Evolutionary conservation across 2,113 vertebrate genomes (phyloP), one percentile per base, ranked within the genome.

Genomic region (Myiozetetes cayanensis): DNA sequence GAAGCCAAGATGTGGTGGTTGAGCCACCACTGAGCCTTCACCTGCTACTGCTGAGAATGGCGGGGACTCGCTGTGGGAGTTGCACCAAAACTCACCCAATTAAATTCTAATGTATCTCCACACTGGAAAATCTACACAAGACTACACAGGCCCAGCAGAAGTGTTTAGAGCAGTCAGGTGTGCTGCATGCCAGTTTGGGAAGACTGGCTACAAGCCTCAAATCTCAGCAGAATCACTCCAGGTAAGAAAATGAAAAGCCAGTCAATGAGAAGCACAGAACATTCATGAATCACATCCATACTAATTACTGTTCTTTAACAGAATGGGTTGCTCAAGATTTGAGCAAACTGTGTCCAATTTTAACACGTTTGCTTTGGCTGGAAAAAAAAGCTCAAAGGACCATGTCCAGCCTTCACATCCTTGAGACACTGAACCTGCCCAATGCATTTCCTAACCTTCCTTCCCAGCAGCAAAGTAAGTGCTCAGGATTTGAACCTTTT

Each of bases 401-500:
- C 68, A 33, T 0, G 43, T 80, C 41, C 78, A 93, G 72, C 18
- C 59, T 81, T 91, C 52, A 81, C 30, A 50, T 59, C 83, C 63
- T n/a, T 22, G 44, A 85, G 37, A 77, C 55, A 55, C 41, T 37
- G 59, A 49, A 55, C 74, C 46, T 66, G 65, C 77, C 33, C 75
- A 52, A 75, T 25, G 85, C 44, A 75, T 84, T 78, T 80, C 56
- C 80, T 35, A 55, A 44, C 10, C 16, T 70, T 20, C 44, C 75
- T 76, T 61, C 86, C 85, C 92, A 86, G 75, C 55, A 76, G 47
- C 55, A 55, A 33, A 25, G 35, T 24, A 33, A 70, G 73, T 30
- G 72, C 90, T 82, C 41, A 86, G 39, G 55, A 62, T 33, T 56
- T 31, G 68, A 91, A 16, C 50, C 63, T 35, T 89, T 97, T 98